Evolutionary conservation across 2,797 vertebrate species (phyloP).

Genomic region (Clarias fuscus): DNA sequence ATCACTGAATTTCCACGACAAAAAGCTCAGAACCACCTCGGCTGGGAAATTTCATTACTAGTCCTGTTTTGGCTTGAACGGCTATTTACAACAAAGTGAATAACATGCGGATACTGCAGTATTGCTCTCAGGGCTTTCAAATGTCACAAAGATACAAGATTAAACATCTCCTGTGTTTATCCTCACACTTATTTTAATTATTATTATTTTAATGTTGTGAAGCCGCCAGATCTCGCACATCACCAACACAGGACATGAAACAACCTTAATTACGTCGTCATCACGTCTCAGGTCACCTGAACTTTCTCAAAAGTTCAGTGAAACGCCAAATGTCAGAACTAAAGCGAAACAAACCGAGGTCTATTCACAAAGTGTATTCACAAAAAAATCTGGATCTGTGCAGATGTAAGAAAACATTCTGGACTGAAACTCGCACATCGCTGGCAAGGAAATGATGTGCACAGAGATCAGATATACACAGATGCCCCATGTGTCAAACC

Average conservation of each 20-base stretch:
- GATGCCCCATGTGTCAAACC: background rate
- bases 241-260: background rate
- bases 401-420: background rate
- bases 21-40: no score
- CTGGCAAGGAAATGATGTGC: background rate
- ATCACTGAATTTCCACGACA: no score
- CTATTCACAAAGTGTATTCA: background rate
- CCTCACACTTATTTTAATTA: background rate
- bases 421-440: background rate
- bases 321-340: background rate
- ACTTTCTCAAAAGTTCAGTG: background rate
- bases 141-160: background rate
- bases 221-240: background rate
- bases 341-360: background rate
- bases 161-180: no score
- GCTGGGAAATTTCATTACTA: no score
- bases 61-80: no score
- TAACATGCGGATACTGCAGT: background rate
- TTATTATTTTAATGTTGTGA: background rate
- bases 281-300: no score
- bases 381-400: no score
- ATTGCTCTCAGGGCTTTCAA: background rate
- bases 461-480: background rate
- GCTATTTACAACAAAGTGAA: background rate
- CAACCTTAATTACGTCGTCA: background rate